Evolutionary conservation across 2,888 invertebrate genomes (phyloP).

Genomic region (Troides oblongomaculatus): DNA sequence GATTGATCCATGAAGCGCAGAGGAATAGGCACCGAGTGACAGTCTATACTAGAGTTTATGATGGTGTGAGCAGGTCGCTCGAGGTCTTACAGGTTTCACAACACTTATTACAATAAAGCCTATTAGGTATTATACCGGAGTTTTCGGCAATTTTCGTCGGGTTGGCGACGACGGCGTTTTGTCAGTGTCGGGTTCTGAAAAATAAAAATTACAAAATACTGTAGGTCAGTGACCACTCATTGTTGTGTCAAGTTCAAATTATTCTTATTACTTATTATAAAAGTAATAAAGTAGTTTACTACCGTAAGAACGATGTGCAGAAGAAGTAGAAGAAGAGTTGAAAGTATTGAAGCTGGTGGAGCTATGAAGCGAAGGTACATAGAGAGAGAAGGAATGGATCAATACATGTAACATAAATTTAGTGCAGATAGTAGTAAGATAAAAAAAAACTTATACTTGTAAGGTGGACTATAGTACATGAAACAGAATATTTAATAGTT

Average conservation of each 20-base stretch:
- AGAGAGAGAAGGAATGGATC: slow-evolving; percentile 5
- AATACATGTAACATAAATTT: slow-evolving; percentile 1
- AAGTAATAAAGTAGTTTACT: slow-evolving; percentile 33
- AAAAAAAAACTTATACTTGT: background rate
- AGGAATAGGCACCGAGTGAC: slow-evolving; percentile 77
- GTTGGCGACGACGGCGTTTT: slow-evolving; percentile 94
- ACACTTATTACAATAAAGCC: slow-evolving; percentile 79
- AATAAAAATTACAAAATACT: slow-evolving; percentile 59
- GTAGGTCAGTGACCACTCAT: slow-evolving; percentile 29
- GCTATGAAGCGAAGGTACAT: slow-evolving; percentile 39
- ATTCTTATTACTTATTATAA: background rate
- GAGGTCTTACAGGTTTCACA: slow-evolving; percentile 76
- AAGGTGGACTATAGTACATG: too few species aligned
- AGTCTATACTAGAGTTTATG: slow-evolving; percentile 74
- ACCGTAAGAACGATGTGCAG: slow-evolving; percentile 44
- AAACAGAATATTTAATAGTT: too few species aligned
- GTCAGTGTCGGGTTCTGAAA: slow-evolving; percentile 90
- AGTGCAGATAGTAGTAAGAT: background rate
- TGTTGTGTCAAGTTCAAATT: slow-evolving; percentile 8
- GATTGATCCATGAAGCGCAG: slow-evolving; percentile 67
- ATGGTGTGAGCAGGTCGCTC: slow-evolving; percentile 61
- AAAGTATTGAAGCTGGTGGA: slow-evolving; percentile 33
- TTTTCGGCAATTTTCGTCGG: slow-evolving; percentile 96
- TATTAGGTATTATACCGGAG: slow-evolving; percentile 93
- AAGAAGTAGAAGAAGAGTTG: slow-evolving; percentile 42